phyloP scores from a whole-genome alignment of 2,113 vertebrate species.

The Micronycteris hirsuta region DNA sequence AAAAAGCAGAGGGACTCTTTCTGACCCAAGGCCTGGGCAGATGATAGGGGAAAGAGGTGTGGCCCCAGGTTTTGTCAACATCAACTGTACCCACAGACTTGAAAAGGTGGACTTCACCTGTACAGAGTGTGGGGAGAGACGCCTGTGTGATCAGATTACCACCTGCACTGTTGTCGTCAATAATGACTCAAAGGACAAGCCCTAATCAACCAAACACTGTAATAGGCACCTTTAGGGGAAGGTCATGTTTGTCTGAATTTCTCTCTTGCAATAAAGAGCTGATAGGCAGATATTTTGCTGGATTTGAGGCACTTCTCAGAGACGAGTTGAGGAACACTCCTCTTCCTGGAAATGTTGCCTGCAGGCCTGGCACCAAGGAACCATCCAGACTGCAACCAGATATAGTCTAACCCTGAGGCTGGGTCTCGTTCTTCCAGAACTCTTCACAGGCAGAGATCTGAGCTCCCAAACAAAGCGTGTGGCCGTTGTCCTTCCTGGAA shows the following conservation, averaged over 20 bases:
- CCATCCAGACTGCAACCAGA: not conserved
- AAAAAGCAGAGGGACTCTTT: not conserved
- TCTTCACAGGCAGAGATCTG: not conserved
- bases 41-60: not conserved
- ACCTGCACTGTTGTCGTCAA: not conserved
- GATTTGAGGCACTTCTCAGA: not conserved
- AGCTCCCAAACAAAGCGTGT: not conserved
- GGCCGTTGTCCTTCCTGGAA: not conserved
- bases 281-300: not conserved
- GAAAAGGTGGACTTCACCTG: not conserved
- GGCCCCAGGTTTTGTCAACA: slow-evolving; percentile 38
- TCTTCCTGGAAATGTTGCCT: not conserved
- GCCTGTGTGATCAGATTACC: not conserved
- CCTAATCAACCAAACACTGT: not conserved
- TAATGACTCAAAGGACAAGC: not conserved
- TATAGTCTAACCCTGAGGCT: not conserved
- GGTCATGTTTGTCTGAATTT: not conserved
- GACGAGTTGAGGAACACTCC: not conserved
- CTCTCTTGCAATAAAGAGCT: not conserved
- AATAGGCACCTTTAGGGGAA: not conserved
- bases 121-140: not conserved
- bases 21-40: not conserved
- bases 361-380: not conserved
- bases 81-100: slow-evolving; percentile 5
- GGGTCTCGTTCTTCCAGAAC: not conserved